phyloP scores from a whole-genome alignment of 2,113 vertebrate species.

The Hylia prasina region DNA sequence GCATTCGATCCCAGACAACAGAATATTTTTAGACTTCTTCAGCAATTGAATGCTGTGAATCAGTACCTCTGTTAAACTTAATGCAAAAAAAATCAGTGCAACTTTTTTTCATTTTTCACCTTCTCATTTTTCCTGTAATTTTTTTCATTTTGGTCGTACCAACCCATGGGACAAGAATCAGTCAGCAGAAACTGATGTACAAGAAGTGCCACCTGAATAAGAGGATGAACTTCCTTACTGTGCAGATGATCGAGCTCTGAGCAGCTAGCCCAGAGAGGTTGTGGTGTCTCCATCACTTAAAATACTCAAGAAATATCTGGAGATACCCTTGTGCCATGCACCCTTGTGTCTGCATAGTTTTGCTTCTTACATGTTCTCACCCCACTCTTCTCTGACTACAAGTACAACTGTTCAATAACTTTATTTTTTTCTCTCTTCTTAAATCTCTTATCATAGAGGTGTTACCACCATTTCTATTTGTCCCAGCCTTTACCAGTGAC shows the following conservation, averaged over 20 bases:
- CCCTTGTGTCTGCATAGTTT: neutral
- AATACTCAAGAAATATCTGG: neutral
- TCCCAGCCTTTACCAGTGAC: no score
- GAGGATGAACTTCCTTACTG: neutral
- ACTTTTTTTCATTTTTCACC: neutral
- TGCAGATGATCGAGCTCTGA: fast-evolving
- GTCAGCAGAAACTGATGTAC: neutral
- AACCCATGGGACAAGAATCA: neutral
- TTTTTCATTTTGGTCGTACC: fast-evolving
- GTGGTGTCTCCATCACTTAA: no score
- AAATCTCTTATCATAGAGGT: no score
- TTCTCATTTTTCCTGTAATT: neutral
- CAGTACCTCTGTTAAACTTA: neutral
- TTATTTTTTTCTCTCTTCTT: neutral
- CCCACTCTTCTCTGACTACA: neutral
- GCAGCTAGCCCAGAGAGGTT: neutral
- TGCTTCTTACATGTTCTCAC: neutral
- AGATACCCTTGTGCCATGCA: neutral
- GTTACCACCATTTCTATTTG: neutral
- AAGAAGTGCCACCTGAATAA: neutral
- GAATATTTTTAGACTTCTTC: neutral
- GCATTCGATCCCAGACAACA: neutral
- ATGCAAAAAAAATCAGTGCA: neutral
- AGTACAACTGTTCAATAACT: neutral
- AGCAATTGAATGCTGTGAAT: neutral